Base-by-base conservation (phyloP, 2,113 vertebrate genomes). In the Calonectris borealis region DNA sequence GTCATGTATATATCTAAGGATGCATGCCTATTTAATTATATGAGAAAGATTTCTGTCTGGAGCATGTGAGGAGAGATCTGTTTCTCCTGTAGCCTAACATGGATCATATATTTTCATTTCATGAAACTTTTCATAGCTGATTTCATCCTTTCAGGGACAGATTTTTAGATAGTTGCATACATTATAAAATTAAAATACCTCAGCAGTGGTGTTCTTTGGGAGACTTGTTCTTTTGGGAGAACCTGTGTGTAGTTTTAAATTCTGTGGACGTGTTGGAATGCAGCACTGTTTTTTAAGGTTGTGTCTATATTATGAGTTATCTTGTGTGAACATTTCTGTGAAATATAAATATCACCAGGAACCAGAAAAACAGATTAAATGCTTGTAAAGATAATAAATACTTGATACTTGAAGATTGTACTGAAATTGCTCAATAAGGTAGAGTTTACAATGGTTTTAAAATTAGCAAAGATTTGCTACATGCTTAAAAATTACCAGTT, bases 261-360 rank as follows among this genome's bases (percentile, higher is more conserved):
- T 48, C 24, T 66, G 20, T 55, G n/a, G n/a, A 18, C 10, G 44
- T 42, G 14, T 31, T 64, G 22, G 55, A 86, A 83, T 83, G 29
- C 66, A 92, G 52, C 29, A 13, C 7, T 72, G 12, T 44, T 81
- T 96, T 95, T 94, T 71, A 49, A 90, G 46, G 57, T 64, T 84
- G 16, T 82, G 18, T 92, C 72, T 24, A 48, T 66, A 88, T 62
- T 48, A n/a, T 81, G 36, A 84, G 29, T 54, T 84, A 32, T 81
- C 86, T 86, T 90, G 15, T 49, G 27, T 91, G 92, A 96, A 96
- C 52, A 52, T 95, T 93, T 91, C 80, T 78, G 40, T 86, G 64
- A 97, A 89, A 95, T 90, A 72, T 86, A 83, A 94, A 78, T 95
- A 93, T 93, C 82, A 78, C 32, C 60, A 90, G 73, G 79, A 97